These are phyloP conservation scores for Gobio occitaniae DNA, from an alignment of 2,797 vertebrate species.

Conservation along the genomic window DNA sequence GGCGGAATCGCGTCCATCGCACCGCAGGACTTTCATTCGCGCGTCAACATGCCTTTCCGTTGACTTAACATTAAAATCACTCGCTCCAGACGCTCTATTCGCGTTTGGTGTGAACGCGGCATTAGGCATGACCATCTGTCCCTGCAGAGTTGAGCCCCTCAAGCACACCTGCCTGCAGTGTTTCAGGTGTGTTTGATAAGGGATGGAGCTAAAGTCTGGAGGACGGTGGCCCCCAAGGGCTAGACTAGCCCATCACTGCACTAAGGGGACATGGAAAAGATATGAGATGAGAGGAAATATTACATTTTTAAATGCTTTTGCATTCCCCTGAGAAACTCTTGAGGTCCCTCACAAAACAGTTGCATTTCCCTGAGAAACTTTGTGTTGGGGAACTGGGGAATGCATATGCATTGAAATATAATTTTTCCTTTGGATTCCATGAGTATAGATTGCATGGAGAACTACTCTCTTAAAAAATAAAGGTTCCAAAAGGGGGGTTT, in stretches of 20 bases:
- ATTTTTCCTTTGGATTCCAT: not conserved
- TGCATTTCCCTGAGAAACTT: not conserved
- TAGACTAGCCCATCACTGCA: not conserved
- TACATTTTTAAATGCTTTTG: not conserved
- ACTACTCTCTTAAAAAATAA: not conserved
- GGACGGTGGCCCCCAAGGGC: not conserved
- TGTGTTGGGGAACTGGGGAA: not conserved
- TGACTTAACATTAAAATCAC: no score
- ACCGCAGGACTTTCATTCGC: no score
- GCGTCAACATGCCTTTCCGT: no score
- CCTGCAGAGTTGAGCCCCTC: not conserved
- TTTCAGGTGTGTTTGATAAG: not conserved
- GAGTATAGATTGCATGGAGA: not conserved
- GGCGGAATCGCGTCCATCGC: no score
- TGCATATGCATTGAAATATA: not conserved
- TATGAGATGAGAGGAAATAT: not conserved
- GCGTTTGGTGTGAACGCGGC: no score
- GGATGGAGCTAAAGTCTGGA: not conserved
- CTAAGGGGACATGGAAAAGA: not conserved
- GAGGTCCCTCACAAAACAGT: not conserved
- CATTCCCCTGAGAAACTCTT: not conserved
- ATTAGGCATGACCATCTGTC: not conserved
- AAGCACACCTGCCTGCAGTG: not conserved
- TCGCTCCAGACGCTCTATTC: no score
- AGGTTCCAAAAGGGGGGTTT: not conserved